Conservation (phyloP, 2,797 vertebrate genomes). For the Poecilia gillii region DNA sequence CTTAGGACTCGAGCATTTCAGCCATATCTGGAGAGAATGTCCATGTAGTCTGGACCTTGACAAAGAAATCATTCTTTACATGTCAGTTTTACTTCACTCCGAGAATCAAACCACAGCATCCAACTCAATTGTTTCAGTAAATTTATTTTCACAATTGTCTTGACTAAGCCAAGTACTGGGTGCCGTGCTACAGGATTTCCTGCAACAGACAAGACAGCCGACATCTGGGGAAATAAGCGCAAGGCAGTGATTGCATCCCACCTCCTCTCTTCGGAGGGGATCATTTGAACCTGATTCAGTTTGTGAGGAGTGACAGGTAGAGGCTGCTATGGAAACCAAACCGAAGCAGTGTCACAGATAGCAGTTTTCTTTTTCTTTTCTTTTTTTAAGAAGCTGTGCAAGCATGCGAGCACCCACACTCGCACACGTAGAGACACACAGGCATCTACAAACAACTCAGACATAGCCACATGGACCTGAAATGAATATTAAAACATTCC, state of each 20-base stretch:
- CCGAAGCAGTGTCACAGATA: constrained; percentile 65
- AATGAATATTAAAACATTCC: constrained; percentile 65
- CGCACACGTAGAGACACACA: constrained; percentile 8
- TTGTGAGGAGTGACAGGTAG: constrained; percentile 76
- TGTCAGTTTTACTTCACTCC: constrained; percentile 13
- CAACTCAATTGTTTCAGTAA: constrained; percentile 37
- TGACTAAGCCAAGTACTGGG: constrained; percentile 18
- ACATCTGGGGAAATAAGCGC: constrained; percentile 75
- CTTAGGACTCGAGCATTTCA: constrained; percentile 46
- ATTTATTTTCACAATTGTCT: constrained; percentile 50
- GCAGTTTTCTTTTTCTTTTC: constrained; percentile 23
- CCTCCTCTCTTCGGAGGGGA: constrained; percentile 57
- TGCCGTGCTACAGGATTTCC: constrained; percentile 45
- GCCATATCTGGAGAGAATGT: constrained; percentile 73
- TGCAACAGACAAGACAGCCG: constrained; percentile 48
- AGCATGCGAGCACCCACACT: constrained; percentile 28
- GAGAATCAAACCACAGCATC: constrained; percentile 18
- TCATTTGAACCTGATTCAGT: constrained; percentile 68
- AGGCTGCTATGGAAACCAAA: constrained; percentile 81
- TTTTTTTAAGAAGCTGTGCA: constrained; percentile 39
- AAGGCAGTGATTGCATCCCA: constrained; percentile 65
- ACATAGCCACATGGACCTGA: constrained; percentile 50
- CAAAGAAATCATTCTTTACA: constrained; percentile 33
- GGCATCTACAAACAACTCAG: constrained; percentile 36
- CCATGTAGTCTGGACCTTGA: constrained; percentile 21